These are phyloP conservation scores for Sphyrna mokarran DNA, from an alignment of 2,113 vertebrate species.

Conservation along the genomic window DNA sequence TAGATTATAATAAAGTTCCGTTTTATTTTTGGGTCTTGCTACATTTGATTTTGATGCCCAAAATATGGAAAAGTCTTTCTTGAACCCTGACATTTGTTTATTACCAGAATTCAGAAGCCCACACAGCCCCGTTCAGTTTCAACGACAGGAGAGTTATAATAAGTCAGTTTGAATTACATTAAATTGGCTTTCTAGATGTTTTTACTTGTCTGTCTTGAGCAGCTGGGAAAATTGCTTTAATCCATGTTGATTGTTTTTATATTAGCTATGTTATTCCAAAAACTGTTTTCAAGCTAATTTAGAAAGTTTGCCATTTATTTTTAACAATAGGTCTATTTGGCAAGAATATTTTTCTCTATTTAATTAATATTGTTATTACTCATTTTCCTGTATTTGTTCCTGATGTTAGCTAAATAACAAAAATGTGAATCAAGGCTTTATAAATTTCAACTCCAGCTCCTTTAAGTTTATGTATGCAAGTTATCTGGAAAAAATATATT, in stretches of 20 bases:
- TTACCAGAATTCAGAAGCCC: not conserved
- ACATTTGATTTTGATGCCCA: not conserved
- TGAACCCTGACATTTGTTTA: not conserved
- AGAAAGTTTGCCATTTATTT: not conserved
- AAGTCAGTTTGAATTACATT: not conserved
- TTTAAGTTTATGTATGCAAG: not conserved
- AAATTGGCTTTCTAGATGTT: not conserved
- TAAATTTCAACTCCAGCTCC: not conserved
- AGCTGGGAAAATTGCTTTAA: not conserved
- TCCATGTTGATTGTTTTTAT: not conserved
- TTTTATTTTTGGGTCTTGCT: not conserved
- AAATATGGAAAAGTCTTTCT: not conserved
- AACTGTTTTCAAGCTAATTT: not conserved
- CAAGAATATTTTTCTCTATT: not conserved
- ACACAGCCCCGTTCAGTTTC: not conserved
- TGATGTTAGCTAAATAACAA: not conserved
- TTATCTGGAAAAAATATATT: not conserved
- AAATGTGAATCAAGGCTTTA: not conserved
- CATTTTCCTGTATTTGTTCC: not conserved
- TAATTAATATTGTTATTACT: not conserved
- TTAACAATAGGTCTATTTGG: not conserved
- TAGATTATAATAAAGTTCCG: not conserved
- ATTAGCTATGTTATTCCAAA: not conserved
- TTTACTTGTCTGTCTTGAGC: not conserved
- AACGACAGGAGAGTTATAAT: not conserved